Base-by-base conservation (phyloP, 2,888 invertebrate species). In the Apamea anceps region DNA sequence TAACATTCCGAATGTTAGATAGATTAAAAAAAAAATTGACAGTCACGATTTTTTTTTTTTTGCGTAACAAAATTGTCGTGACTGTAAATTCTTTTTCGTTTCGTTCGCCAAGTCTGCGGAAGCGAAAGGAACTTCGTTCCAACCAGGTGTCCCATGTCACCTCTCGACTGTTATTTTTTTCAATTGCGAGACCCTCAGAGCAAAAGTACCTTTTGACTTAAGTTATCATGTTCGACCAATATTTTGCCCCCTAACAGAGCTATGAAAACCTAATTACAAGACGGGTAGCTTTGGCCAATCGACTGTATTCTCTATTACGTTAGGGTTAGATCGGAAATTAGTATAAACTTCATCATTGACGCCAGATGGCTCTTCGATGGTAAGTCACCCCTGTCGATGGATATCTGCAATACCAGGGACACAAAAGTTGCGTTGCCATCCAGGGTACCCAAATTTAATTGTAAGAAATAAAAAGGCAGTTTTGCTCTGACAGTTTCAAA, bases 401-500 rank as follows among this genome's bases (percentile, higher is more conserved):
- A 51, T 7, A 51, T 51, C 7, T 51, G 51, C 7, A 2, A 51
- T n/a, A 25, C 48, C 8, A 48, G 15, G 15, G 8, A 1, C 10
- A 60, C 28, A 13, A 1, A 12, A 48, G 25, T 21, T 28, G 7
- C 21, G n/a, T 45, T 21, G 2, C 13, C 1, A 21, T 32, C 7
- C 4, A 54, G 15, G 71, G 60, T 42, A 42, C 21, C 21, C 60
- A 57, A 70, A 28, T 32, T 25, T 10, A 54, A 71, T 54, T 25
- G 0, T 45, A 45, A 51, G 13, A 78, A 73, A 79, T 62, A 75
- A 80, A 75, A 73, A 85, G 63, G 25, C 73, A 48, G 21, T 79
- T 74, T 80, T 70, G 74, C 83, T 77, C 68, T 62, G 68, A 70
- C 57, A 75, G 62, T 68, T 66, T 68, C 60, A 76, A 57, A 85